Evolutionary conservation across 2,888 invertebrate species (phyloP).

Genomic region (Bombylius major): DNA sequence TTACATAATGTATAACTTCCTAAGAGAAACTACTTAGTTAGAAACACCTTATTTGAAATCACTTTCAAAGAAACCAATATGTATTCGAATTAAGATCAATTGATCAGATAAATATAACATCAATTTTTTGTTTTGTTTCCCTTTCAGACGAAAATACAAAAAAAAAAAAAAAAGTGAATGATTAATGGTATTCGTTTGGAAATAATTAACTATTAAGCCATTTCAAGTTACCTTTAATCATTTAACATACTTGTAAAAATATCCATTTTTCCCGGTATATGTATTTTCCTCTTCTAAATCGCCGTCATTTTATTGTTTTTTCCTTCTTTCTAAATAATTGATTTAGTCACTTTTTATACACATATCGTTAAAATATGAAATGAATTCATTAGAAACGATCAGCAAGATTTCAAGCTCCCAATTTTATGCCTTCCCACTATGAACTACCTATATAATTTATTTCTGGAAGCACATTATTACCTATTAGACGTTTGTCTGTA

Average conservation of each 20-base stretch:
- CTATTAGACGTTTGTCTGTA: too few relatives aligned
- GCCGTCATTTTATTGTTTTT: neutral
- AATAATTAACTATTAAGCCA: neutral
- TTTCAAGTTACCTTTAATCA: neutral
- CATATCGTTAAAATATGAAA: neutral
- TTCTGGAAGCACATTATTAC: too few relatives aligned
- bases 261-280: neutral
- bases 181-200: neutral
- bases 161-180: too few relatives aligned
- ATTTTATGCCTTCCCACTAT: too few relatives aligned
- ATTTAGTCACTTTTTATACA: neutral
- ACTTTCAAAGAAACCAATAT: too few relatives aligned
- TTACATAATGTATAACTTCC: too few relatives aligned
- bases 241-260: neutral
- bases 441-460: too few relatives aligned
- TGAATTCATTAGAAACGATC: neutral
- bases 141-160: too few relatives aligned
- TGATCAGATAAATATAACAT: neutral
- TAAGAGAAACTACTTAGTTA: too few relatives aligned
- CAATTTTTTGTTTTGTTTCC: neutral
- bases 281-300: too few relatives aligned
- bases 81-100: neutral
- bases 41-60: too few relatives aligned
- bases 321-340: neutral
- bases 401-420: neutral